Percentiles rank a stretch among this genome's conserved stretches.
Evolutionary conservation across 2,797 vertebrate species (phyloP).

Genomic region (Acanthopagrus latus): DNA sequence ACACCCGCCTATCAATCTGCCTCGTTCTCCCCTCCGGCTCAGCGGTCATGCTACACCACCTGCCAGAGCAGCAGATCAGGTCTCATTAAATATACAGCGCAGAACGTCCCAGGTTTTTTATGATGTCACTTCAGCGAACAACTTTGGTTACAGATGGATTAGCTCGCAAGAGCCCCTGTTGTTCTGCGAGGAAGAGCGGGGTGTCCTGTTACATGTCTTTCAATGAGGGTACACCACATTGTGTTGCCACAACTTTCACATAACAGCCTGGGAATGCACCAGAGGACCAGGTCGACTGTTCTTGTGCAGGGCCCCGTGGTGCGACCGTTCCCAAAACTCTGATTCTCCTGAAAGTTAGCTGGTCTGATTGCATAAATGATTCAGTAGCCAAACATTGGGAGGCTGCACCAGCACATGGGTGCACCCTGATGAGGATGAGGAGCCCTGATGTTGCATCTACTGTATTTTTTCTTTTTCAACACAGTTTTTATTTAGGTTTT

Average conservation of each 20-base stretch:
- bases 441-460: too few relatives aligned
- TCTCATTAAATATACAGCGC: slow-evolving; percentile 73
- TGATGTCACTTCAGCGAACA: slow-evolving; percentile 68
- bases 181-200: slow-evolving; percentile 29
- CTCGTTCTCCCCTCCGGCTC: slow-evolving; percentile 53
- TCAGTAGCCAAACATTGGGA: too few relatives aligned
- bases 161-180: slow-evolving; percentile 43
- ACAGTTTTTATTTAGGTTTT: too few relatives aligned
- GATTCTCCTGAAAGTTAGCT: too few relatives aligned
- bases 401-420: too few relatives aligned
- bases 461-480: too few relatives aligned
- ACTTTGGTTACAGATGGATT: slow-evolving; percentile 77
- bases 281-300: not conserved
- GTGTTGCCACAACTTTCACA: slow-evolving; percentile 63
- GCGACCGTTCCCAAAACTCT: too few relatives aligned
- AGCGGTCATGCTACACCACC: slow-evolving; percentile 61
- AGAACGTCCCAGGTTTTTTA: slow-evolving; percentile 59
- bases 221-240: slow-evolving; percentile 61
- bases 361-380: too few relatives aligned
- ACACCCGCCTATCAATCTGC: slow-evolving; percentile 59
- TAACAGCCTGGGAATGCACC: slow-evolving; percentile 32
- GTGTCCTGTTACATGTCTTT: slow-evolving; percentile 75
- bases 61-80: slow-evolving; percentile 59
- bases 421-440: too few relatives aligned
- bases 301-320: too few relatives aligned